Conservation (phyloP, 2,888 invertebrate genomes). For the Tetranychus truncatus region DNA sequence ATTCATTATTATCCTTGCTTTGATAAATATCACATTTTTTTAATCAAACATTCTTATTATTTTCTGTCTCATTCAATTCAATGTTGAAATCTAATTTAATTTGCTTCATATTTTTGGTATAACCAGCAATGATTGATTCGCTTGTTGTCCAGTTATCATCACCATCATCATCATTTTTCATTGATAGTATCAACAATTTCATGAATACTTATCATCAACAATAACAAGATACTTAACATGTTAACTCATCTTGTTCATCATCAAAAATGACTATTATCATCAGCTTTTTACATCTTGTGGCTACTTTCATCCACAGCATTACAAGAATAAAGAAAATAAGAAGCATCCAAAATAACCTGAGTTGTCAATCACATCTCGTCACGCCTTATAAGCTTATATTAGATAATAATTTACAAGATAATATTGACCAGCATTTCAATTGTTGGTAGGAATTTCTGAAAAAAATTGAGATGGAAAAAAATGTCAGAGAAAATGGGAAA, state of each 20-base stretch:
- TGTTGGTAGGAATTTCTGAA: neutral
- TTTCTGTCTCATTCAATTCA: no score
- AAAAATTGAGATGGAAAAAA: neutral
- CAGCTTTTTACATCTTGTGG: neutral
- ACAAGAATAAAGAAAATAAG: neutral
- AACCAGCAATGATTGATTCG: neutral
- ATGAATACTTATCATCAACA: neutral
- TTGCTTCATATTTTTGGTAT: neutral
- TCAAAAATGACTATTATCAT: neutral
- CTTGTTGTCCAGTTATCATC: neutral
- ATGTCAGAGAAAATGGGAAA: neutral
- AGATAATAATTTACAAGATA: neutral
- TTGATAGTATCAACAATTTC: neutral
- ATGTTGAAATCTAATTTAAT: neutral
- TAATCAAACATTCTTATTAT: no score
- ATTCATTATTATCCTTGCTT: neutral
- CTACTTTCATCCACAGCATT: neutral
- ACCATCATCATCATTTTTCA: neutral
- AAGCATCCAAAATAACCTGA: neutral
- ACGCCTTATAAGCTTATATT: neutral
- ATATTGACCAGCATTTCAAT: no score
- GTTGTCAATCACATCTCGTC: neutral
- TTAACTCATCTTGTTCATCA: neutral
- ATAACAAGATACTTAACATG: neutral
- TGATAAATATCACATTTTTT: neutral